phyloP scores from a whole-genome alignment of 2,888 invertebrate species.

The Zaprionus obscuricornis region DNA sequence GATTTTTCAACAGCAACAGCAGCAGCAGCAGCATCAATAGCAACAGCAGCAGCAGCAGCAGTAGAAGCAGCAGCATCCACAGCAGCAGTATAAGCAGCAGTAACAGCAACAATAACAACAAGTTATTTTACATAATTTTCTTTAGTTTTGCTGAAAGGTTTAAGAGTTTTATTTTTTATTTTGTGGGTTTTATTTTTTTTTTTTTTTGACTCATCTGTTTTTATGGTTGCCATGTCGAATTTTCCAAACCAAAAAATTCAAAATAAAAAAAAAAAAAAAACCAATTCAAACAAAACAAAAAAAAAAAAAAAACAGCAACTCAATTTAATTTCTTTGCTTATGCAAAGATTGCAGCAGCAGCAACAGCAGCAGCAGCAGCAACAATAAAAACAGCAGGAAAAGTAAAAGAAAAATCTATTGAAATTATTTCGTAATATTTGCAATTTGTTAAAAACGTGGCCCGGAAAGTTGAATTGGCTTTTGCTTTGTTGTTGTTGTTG shows the following conservation, averaged over 20 bases:
- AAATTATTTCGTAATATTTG: constrained; percentile 73
- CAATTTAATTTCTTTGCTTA: constrained; percentile 62
- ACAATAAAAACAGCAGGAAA: no score
- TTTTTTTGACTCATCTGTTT: constrained; percentile 30
- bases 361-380: neutral
- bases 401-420: constrained; percentile 43
- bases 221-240: constrained; percentile 35
- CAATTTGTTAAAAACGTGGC: constrained; percentile 66
- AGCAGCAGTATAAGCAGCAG: no score
- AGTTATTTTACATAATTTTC: constrained; percentile 68
- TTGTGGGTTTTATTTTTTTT: neutral
- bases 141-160: constrained; percentile 27
- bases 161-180: constrained; percentile 1
- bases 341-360: constrained; percentile 37
- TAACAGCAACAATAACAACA: no score
- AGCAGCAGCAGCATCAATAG: no score
- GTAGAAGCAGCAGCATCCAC: no score
- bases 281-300: constrained; percentile 37
- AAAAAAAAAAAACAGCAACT: no score
- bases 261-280: neutral
- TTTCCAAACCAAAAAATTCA: constrained; percentile 12
- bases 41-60: no score
- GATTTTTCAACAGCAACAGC: constrained; percentile 18
- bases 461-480: constrained; percentile 30
- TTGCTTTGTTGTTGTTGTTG: constrained; percentile 34